These are phyloP conservation scores for Tolmerus cingulatus DNA, from an alignment of 2,888 invertebrate genomes.

Conservation along the genomic window DNA sequence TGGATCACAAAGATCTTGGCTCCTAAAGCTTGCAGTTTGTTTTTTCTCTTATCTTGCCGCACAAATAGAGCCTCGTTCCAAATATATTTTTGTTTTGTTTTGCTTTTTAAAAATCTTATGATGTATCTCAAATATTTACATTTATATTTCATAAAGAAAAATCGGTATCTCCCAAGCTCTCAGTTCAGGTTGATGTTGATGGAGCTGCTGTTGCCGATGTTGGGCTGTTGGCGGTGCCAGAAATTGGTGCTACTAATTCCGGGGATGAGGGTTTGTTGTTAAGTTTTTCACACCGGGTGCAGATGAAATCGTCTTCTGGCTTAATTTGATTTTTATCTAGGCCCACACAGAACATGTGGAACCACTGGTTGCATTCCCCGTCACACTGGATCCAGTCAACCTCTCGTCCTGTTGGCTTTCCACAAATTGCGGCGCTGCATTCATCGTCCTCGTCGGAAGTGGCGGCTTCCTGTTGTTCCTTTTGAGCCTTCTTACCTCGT, in stretches of 20 bases:
- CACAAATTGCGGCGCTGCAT: conserved; percentile 77
- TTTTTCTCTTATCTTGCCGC: not conserved
- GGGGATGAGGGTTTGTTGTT: not conserved
- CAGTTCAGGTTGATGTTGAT: not conserved
- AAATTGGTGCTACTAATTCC: not conserved
- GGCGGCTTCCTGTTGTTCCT: conserved; percentile 47
- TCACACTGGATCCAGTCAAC: conserved; percentile 99
- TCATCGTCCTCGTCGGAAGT: conserved; percentile 73
- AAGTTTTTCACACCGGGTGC: conserved; percentile 67
- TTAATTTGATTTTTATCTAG: conserved; percentile 83
- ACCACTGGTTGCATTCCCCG: conserved; percentile 95
- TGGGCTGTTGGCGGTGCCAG: not conserved
- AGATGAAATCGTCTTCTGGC: conserved; percentile 87
- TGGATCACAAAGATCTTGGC: not conserved
- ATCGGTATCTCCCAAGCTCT: not conserved
- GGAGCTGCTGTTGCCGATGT: not conserved
- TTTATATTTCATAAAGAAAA: not conserved
- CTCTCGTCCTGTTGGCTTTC: conserved; percentile 79
- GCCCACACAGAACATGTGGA: conserved; percentile 95
- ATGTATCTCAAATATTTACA: not conserved
- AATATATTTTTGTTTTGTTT: not conserved
- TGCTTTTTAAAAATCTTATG: not conserved
- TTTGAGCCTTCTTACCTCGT: conserved; percentile 41
- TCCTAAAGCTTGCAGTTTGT: not conserved
- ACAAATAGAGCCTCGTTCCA: not conserved